Evolutionary conservation across 2,113 vertebrate genomes (phyloP).

Genomic region (Python bivittatus): DNA sequence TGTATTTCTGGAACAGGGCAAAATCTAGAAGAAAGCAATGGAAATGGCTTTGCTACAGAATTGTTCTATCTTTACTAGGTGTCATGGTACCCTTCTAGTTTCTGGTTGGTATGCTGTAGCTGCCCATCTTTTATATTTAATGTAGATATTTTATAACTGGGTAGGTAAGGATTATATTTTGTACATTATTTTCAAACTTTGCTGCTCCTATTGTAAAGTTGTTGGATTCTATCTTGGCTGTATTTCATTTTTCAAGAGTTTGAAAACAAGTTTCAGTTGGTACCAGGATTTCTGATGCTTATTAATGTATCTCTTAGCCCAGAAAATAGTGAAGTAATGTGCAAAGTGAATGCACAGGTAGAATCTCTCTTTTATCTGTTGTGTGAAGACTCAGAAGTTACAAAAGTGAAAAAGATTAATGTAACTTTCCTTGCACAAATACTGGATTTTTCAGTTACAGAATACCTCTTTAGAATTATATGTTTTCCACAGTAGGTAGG

Average conservation of each 20-base stretch:
- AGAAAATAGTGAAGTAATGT: neutral
- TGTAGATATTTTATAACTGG: neutral
- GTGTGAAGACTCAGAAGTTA: neutral
- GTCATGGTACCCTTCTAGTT: neutral
- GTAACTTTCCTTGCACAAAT: neutral
- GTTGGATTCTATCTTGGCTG: neutral
- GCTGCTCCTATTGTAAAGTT: neutral
- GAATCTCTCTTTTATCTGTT: neutral
- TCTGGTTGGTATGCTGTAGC: neutral
- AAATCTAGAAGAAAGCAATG: neutral
- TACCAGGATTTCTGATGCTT: neutral
- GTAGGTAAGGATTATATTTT: too few species aligned
- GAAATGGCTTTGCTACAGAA: neutral
- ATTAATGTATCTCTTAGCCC: neutral
- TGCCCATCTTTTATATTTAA: neutral
- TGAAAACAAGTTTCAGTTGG: neutral
- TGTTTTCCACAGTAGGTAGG: neutral
- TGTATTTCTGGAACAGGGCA: neutral
- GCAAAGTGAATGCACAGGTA: neutral
- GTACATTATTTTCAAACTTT: neutral
- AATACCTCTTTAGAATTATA: neutral
- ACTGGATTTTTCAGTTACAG: neutral
- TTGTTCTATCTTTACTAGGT: neutral
- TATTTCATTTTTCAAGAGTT: neutral
- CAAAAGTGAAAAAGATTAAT: neutral